Percentiles rank a stretch among this genome's conserved stretches.
Conservation (phyloP, 2,113 vertebrate genomes). For the Xiphias gladius region DNA sequence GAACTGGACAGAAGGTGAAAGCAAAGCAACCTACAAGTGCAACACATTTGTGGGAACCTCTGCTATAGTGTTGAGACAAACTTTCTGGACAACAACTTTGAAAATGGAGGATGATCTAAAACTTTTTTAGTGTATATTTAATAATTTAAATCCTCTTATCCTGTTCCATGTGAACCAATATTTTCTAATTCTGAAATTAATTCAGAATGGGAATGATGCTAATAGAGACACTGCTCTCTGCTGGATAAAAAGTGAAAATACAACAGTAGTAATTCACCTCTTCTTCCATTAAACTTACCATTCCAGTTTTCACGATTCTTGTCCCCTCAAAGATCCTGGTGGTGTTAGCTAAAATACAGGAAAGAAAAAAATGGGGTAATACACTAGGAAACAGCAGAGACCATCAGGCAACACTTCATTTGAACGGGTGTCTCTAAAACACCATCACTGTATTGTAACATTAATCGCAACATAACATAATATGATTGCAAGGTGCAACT, state of each 20-base stretch:
- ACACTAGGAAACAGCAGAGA: slow-evolving; percentile 10
- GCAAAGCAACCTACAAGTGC: too few relatives aligned
- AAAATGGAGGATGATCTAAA: too few relatives aligned
- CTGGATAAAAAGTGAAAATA: slow-evolving; percentile 54
- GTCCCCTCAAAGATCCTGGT: slow-evolving; percentile 98
- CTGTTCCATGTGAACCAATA: background rate
- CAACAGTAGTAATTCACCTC: background rate
- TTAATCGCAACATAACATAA: slow-evolving; percentile 27
- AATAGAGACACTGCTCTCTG: slow-evolving; percentile 65
- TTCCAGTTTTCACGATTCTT: slow-evolving; percentile 97
- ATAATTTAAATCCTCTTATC: background rate
- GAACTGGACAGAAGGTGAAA: too few relatives aligned
- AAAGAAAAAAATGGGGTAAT: background rate
- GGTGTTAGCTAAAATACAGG: slow-evolving; percentile 89
- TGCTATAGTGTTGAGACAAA: too few relatives aligned
- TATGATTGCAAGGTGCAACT: background rate
- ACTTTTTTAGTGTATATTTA: background rate
- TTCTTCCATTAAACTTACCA: slow-evolving; percentile 86
- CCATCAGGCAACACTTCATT: slow-evolving; percentile 1
- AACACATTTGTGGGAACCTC: too few relatives aligned
- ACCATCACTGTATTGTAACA: slow-evolving; percentile 4
- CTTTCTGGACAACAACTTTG: too few relatives aligned
- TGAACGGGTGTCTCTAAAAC: background rate
- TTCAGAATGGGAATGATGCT: background rate
- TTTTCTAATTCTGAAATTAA: background rate